Percentiles rank a stretch among this genome's conserved stretches.
phyloP scores from a whole-genome alignment of 2,797 vertebrate genomes.

The Spinibarbus caldwelli region DNA sequence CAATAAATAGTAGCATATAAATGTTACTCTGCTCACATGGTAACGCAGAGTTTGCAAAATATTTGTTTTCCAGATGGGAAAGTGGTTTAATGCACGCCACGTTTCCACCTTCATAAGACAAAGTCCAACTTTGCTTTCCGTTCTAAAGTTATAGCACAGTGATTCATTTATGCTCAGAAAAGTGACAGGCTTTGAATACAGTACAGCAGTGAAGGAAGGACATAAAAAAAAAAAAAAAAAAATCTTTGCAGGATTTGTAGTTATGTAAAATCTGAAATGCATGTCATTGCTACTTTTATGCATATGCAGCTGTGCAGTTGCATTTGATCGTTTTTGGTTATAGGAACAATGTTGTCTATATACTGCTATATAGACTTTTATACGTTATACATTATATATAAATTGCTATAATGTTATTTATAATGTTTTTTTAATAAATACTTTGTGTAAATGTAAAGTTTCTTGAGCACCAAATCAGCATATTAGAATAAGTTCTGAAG shows the following conservation, averaged over 20 bases:
- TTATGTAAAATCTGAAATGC: neutral
- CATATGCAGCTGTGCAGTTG: neutral
- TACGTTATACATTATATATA: neutral
- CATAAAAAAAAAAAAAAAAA: neutral
- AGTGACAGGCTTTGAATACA: neutral
- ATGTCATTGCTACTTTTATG: neutral
- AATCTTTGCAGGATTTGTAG: neutral
- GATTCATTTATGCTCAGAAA: neutral
- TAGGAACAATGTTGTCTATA: neutral
- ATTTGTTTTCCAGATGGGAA: slow-evolving; percentile 25
- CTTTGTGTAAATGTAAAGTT: neutral
- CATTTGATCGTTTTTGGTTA: neutral
- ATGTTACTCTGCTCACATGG: neutral
- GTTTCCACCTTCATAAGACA: slow-evolving; percentile 4
- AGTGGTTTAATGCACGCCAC: neutral
- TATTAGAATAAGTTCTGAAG: too few species aligned
- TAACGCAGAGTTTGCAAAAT: neutral
- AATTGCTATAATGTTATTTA: neutral
- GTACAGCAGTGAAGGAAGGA: neutral
- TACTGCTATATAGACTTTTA: neutral
- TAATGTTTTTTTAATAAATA: neutral
- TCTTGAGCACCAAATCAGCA: neutral
- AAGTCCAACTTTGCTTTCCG: slow-evolving; percentile 35
- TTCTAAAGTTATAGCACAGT: neutral
- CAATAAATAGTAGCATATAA: neutral